phyloP scores from a whole-genome alignment of 1,140 invertebrate genomes.

The Diachasma alloeum region DNA sequence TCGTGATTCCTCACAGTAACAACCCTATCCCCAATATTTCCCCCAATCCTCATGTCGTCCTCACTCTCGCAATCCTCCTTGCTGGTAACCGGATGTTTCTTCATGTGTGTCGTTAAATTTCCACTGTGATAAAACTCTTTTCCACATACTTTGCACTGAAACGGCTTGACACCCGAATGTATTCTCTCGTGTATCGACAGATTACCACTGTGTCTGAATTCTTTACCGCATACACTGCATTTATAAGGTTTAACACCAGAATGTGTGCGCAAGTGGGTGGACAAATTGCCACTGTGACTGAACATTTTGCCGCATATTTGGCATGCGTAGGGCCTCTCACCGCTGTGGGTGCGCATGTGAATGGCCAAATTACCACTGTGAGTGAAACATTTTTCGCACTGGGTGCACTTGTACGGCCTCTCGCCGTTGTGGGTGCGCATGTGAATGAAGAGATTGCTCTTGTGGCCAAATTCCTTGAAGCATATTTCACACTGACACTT shows the following conservation, averaged over 20 bases:
- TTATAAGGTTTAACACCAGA: conserved; percentile 68
- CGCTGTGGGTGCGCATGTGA: conserved; percentile 69
- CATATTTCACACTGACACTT: conserved; percentile 68
- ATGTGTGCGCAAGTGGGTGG: conserved; percentile 68
- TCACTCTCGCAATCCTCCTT: conserved; percentile 5
- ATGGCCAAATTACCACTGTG: conserved; percentile 71
- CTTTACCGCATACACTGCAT: conserved; percentile 65
- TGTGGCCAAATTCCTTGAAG: conserved; percentile 67
- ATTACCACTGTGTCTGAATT: conserved; percentile 68
- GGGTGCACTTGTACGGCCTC: conserved; percentile 75
- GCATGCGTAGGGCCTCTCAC: conserved; percentile 71
- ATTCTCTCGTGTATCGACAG: conserved; percentile 66
- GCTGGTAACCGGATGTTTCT: conserved; percentile 51
- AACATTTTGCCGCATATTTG: conserved; percentile 69
- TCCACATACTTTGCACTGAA: conserved; percentile 75
- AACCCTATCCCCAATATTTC: conserved; percentile 13
- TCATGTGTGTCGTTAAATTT: conserved; percentile 67
- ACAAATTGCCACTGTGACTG: conserved; percentile 67
- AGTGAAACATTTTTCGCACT: conserved; percentile 76
- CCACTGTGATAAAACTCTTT: conserved; percentile 75
- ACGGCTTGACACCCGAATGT: conserved; percentile 68
- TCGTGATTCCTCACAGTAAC: neutral
- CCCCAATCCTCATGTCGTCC: conserved; percentile 11
- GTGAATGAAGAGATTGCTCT: conserved; percentile 68
- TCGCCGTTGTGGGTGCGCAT: conserved; percentile 73